phyloP scores from a whole-genome alignment of 1,140 invertebrate genomes.

The Lepidurus packardi region DNA sequence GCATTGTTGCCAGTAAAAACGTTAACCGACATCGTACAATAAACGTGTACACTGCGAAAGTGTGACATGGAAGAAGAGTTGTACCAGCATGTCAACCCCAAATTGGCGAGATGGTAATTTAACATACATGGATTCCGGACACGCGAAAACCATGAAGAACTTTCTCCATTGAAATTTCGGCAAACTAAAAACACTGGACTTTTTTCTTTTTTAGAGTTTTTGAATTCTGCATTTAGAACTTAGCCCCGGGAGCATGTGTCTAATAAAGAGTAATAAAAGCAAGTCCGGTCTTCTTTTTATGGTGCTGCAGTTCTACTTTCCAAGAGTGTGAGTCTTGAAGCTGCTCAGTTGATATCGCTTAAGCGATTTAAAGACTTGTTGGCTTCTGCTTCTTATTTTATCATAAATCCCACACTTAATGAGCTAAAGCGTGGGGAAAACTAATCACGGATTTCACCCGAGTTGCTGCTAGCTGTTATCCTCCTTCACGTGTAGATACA shows the following conservation, averaged over 20 bases:
- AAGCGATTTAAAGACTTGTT: not conserved
- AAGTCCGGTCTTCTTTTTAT: not conserved
- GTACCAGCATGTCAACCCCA: not conserved
- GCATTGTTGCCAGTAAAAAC: not conserved
- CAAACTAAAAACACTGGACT: not conserved
- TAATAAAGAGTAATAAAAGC: not conserved
- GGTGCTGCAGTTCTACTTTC: not conserved
- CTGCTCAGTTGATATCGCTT: not conserved
- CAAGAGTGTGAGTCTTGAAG: not conserved
- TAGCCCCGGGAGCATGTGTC: not conserved
- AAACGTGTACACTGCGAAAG: not conserved
- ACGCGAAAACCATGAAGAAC: not conserved
- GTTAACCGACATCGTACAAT: not conserved
- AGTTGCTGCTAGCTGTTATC: not conserved
- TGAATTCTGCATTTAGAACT: not conserved
- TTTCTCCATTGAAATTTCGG: not conserved
- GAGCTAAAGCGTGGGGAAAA: not conserved
- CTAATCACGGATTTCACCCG: slow-evolving; percentile 1
- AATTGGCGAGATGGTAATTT: not conserved
- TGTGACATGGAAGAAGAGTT: not conserved
- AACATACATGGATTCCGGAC: not conserved
- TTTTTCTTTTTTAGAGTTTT: not conserved
- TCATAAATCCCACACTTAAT: not conserved
- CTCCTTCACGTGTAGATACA: not conserved
- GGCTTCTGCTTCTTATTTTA: not conserved